phyloP scores from a whole-genome alignment of 2,797 vertebrate genomes.

The Sciurus carolinensis region DNA sequence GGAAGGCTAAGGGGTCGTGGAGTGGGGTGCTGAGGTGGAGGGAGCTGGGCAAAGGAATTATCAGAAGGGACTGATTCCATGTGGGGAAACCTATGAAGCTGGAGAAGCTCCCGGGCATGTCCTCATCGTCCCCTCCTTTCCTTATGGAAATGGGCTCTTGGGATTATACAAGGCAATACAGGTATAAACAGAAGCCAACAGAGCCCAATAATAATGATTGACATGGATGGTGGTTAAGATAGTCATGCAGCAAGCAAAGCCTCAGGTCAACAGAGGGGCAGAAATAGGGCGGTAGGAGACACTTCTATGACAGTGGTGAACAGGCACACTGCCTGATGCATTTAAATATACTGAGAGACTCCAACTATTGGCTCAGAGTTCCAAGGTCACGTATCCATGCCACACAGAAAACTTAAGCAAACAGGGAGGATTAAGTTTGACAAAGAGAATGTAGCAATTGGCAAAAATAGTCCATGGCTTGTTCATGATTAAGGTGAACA shows the following conservation, averaged over 20 bases:
- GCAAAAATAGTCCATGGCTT: not conserved
- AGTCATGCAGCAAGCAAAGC: not conserved
- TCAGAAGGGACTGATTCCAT: not conserved
- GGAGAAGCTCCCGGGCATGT: not conserved
- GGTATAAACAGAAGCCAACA: not conserved
- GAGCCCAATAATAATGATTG: no score
- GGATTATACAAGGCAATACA: not conserved
- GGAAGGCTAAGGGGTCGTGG: not conserved
- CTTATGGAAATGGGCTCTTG: not conserved
- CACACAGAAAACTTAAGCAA: not conserved
- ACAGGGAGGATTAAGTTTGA: constrained; percentile 38
- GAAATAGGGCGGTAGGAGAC: rapidly evolving
- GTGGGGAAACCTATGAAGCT: not conserved
- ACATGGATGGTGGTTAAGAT: not conserved
- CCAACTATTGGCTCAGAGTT: not conserved
- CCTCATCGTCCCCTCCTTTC: not conserved
- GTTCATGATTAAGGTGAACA: not conserved
- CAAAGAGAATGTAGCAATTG: constrained; percentile 20
- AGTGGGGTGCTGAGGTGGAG: not conserved
- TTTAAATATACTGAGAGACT: not conserved
- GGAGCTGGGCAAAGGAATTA: not conserved
- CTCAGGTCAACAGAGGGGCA: rapidly evolving
- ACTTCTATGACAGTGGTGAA: not conserved
- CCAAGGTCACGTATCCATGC: not conserved
- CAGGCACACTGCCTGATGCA: not conserved